Evolutionary conservation across 2,888 invertebrate genomes (phyloP).

Genomic region (Doris montereyensis): DNA sequence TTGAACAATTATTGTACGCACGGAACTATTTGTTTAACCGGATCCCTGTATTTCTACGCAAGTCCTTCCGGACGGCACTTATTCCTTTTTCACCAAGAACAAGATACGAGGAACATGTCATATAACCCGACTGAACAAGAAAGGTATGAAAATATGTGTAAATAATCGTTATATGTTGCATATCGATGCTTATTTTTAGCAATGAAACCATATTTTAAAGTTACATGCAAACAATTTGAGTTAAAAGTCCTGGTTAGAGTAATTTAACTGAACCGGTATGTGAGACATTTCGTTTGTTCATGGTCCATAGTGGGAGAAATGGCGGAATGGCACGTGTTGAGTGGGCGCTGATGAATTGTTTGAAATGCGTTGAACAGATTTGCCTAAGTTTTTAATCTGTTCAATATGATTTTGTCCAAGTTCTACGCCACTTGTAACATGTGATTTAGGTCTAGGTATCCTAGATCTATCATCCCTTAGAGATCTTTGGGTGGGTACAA

Average conservation of each 20-base stretch:
- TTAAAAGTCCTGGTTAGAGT: no score
- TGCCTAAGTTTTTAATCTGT: neutral
- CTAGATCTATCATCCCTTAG: no score
- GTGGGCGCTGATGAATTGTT: no score
- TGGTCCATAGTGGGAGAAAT: neutral
- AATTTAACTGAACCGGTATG: no score
- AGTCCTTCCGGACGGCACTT: constrained; percentile 43
- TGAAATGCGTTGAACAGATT: neutral
- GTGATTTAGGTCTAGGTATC: no score
- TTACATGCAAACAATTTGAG: no score
- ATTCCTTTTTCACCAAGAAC: constrained; percentile 65
- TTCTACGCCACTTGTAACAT: neutral
- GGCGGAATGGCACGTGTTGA: neutral
- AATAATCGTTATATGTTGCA: no score
- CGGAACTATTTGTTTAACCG: no score
- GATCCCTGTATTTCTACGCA: constrained; percentile 39
- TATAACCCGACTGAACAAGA: constrained; percentile 59
- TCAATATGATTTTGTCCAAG: no score
- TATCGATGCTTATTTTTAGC: neutral
- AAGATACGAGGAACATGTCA: constrained; percentile 66
- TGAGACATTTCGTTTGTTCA: neutral
- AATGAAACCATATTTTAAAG: neutral
- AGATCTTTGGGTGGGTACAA: no score
- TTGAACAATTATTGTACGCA: no score
- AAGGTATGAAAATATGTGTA: constrained; percentile 45